Base-by-base conservation (phyloP, 2,797 vertebrate species). In the Gorsachius magnificus region DNA sequence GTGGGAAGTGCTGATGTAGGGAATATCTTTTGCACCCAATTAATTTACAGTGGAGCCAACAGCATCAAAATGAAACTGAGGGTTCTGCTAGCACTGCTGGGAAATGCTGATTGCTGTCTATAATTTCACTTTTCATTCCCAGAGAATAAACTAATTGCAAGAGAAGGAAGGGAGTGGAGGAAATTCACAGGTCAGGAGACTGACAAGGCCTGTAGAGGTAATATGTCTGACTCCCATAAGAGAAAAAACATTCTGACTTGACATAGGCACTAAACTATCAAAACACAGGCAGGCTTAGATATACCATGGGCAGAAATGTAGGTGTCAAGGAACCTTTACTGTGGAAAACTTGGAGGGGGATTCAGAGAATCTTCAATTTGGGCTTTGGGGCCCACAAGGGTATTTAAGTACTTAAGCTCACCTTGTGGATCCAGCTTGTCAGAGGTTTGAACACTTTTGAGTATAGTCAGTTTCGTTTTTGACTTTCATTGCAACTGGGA, bases 31-130 rank as follows among this genome's bases (percentile, higher is more conserved):
- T 85, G 36, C 26, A 83, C 11, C 16, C 41, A 12, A 1, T 71
- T 70, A 36, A 57, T 61, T 76, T 85, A 61, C 51, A 70, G 2
- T 18, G n/a, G 33, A 14, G 69, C 46, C 19, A 78, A 16, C 50
- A 87, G 5, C 70, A 74, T 53, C 10, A 88, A 82, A 94, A 86
- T 29, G 33, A 96, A 96, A 93, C 57, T 43, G 70, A 84, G 25
- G 17, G 20, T 53, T 89, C 38, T 68, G 58, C 46, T 48, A 26
- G 20, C 19, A 20, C 11, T 91, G 89, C 83, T 80, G 74, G 70
- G 81, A 93, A 94, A 70, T 4, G 6, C 36, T 57, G 13, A 13
- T 33, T 68, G n/a, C 60, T 91, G 4, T 33, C 64, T 57, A 0
- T 57, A 61, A 78, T 65, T 60, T 56, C 25, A 19, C 11, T 93